Evolutionary conservation across 2,888 invertebrate genomes (phyloP).

Genomic region (Nezara viridula): DNA sequence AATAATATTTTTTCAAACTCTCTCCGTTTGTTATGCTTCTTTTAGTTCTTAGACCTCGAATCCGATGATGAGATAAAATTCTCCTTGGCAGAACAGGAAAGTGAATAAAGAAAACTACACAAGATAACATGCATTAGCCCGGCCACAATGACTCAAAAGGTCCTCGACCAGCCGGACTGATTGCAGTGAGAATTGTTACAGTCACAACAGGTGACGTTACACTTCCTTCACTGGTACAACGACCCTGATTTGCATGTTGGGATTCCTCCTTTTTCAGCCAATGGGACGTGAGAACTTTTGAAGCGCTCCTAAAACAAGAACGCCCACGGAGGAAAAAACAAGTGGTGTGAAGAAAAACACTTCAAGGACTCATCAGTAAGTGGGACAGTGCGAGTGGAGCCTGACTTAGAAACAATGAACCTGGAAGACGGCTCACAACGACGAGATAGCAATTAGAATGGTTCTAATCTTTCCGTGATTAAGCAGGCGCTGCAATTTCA

Average conservation of each 20-base stretch:
- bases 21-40: too few relatives aligned
- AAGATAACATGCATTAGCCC: background rate
- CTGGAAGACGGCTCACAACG: background rate
- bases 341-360: background rate
- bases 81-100: background rate
- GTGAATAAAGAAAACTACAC: background rate
- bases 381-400: background rate
- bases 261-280: background rate
- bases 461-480: background rate
- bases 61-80: background rate
- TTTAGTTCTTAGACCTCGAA: background rate
- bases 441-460: slow-evolving; percentile 21
- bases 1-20: too few relatives aligned
- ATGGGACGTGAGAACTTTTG: background rate
- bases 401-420: background rate
- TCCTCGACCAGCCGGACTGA: background rate
- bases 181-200: background rate
- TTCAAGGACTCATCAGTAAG: background rate
- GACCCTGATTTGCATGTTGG: slow-evolving; percentile 31
- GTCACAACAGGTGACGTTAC: slow-evolving; percentile 4
- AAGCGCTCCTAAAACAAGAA: background rate
- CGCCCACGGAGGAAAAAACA: background rate
- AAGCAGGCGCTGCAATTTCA: background rate
- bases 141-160: slow-evolving; percentile 1
- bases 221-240: background rate